These are phyloP conservation scores for Drosophila lowei DNA, from an alignment of 1,140 invertebrate genomes.

Conservation along the genomic window DNA sequence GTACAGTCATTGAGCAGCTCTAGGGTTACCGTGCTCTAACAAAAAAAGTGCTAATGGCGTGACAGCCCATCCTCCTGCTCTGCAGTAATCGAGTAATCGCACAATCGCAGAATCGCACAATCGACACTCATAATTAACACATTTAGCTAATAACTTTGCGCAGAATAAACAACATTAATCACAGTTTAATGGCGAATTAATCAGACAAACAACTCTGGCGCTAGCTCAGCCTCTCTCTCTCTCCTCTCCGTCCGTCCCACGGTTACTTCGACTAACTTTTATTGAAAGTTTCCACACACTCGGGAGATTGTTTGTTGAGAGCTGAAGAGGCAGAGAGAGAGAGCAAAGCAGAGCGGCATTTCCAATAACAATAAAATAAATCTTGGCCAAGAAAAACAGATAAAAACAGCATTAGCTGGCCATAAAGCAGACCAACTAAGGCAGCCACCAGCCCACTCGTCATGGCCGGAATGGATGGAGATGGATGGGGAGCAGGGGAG, in stretches of 20 bases:
- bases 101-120: slow-evolving; percentile 42
- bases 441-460: slow-evolving; percentile 47
- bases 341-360: slow-evolving; percentile 40
- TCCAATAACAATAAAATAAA: slow-evolving; percentile 80
- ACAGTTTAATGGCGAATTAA: slow-evolving; percentile 76
- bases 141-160: slow-evolving; percentile 78
- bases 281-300: slow-evolving; percentile 67
- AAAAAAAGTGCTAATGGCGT: no score
- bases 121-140: slow-evolving; percentile 78
- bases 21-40: no score
- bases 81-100: slow-evolving; percentile 18
- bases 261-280: slow-evolving; percentile 52
- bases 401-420: slow-evolving; percentile 76
- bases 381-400: slow-evolving; percentile 79
- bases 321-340: no score
- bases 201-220: slow-evolving; percentile 63
- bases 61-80: no score
- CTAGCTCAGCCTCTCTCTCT: neutral
- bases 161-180: slow-evolving; percentile 80
- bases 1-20: no score
- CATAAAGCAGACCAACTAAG: slow-evolving; percentile 66
- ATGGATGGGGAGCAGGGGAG: neutral
- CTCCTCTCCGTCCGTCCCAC: slow-evolving; percentile 6
- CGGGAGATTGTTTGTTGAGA: slow-evolving; percentile 2
- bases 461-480: slow-evolving; percentile 7